These are phyloP conservation scores for Echeneis naucrates DNA, from an alignment of 2,797 vertebrate genomes.

Conservation along the genomic window DNA sequence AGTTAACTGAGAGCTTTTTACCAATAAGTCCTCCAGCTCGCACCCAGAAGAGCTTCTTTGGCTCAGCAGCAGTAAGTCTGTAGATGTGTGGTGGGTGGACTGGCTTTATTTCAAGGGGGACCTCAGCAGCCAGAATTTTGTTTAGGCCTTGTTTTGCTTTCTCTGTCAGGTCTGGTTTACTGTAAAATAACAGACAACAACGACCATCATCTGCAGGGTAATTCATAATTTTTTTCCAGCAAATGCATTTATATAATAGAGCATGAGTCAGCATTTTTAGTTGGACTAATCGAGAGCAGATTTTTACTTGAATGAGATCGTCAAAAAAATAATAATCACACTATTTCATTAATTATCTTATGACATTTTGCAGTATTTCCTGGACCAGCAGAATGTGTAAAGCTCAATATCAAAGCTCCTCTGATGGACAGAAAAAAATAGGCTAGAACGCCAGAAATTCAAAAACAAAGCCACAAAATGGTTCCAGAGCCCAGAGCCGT, in stretches of 20 bases:
- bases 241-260: neutral
- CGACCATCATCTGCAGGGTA: neutral
- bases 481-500: neutral
- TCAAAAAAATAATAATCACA: neutral
- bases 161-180: constrained; percentile 88
- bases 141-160: constrained; percentile 85
- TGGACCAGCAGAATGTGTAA: neutral
- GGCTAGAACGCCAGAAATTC: neutral
- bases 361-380: neutral
- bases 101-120: constrained; percentile 93
- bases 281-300: neutral
- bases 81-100: constrained; percentile 84
- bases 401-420: neutral
- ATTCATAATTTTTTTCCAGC: neutral
- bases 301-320: neutral
- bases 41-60: constrained; percentile 93
- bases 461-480: neutral
- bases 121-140: constrained; percentile 88
- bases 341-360: neutral
- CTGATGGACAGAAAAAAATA: neutral
- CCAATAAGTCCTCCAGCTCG: constrained; percentile 92
- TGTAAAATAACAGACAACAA: constrained; percentile 65
- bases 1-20: constrained; percentile 66
- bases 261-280: neutral
- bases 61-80: constrained; percentile 75